These are phyloP conservation scores for Gryllus longicercus DNA, from an alignment of 2,888 invertebrate genomes.

Conservation along the genomic window DNA sequence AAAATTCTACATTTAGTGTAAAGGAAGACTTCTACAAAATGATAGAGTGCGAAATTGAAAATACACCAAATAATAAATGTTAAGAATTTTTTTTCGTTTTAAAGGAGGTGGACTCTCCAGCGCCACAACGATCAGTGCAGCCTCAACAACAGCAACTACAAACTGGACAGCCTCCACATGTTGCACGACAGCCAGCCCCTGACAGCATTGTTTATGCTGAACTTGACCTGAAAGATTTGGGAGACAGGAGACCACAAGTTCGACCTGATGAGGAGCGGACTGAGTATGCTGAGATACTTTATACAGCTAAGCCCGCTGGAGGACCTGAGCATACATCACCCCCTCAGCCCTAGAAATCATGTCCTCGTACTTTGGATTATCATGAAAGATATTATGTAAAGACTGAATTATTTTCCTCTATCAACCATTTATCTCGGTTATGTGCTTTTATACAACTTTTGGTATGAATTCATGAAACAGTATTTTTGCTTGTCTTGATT, in stretches of 20 bases:
- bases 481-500: too few species aligned
- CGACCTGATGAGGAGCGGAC: conserved; percentile 61
- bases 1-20: too few species aligned
- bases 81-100: too few species aligned
- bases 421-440: too few species aligned
- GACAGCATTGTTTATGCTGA: conserved; percentile 65
- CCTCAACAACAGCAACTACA: not conserved
- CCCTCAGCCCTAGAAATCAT: not conserved
- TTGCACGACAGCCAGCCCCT: not conserved
- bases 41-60: too few species aligned
- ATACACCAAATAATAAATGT: too few species aligned
- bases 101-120: not conserved
- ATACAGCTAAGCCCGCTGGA: conserved; percentile 48
- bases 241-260: conserved; percentile 38
- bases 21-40: too few species aligned
- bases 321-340: not conserved
- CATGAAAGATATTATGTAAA: not conserved
- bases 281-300: conserved; percentile 79
- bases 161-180: not conserved
- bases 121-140: not conserved
- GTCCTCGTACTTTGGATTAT: not conserved
- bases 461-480: too few species aligned
- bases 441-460: not conserved
- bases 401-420: not conserved
- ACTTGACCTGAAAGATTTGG: conserved; percentile 53